Base-by-base conservation (phyloP, 2,888 invertebrate genomes). In the Drosophila longiperda region DNA sequence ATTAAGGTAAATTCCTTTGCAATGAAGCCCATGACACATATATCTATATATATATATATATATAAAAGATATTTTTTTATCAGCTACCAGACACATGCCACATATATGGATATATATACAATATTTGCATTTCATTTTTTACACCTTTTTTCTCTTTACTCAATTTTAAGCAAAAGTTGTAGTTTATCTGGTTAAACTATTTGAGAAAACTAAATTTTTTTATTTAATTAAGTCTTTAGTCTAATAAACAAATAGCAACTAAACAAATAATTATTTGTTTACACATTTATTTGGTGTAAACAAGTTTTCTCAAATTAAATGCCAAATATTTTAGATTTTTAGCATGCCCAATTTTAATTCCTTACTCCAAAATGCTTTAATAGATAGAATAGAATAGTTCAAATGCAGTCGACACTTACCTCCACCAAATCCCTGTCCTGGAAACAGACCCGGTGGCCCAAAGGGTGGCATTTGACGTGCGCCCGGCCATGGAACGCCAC, bases 361-460 rank as follows among this genome's bases (percentile, higher is more conserved):
- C 3, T 15, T 23, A 23, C 4, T 15, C 15, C 8, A 4, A 7
- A 23, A 34, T 15, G 3, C n/a, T 55, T 55, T n/a, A 11, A 29
- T 50, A 11, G n/a, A 12, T 32, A 8, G 29, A 17, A n/a, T 55
- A 34, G 7, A 11, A 7, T 40, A 34, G n/a, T 34, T 59, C 0
- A 48, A 12, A 29, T 38, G 7, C 2, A 12, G 9, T 49, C 20
- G 78, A 78, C 76, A 93, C 94, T 92, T 92, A 95, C 94, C 94
- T 90, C 93, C 94, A 62, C 93, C 93, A 79, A 95, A 95, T 68
- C 95, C 93, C 75, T 94, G 95, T 77, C 96, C 95, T 86, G 95
- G 96, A 93, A 96, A 96, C 83, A 96, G 94, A 26, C 95, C 95
- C 70, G 95, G 95, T 63, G 93, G 93, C 42, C 93, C 93, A 75